Evolutionary conservation across 2,888 invertebrate species (phyloP), one percentile per base, ranked within the genome.

Genomic region (Syritta pipiens): DNA sequence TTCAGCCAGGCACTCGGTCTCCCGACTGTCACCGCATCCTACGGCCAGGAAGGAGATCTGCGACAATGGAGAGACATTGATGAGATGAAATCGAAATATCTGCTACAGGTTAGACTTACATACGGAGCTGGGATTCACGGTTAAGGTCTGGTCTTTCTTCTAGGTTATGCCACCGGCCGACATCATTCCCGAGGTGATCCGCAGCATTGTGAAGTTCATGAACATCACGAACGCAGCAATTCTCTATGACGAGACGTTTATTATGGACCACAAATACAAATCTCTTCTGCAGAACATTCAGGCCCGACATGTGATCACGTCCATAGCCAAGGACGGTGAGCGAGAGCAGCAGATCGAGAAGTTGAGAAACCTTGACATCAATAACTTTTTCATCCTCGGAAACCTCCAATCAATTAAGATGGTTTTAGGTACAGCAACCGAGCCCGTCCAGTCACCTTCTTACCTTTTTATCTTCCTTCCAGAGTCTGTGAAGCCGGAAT

Each of bases 261-360:
- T 96, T 7, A 96, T 97, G 95, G 96, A 97, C 85, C 96, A 97
- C 90, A 97, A 97, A 88, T 97, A 96, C 89, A 96, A 97, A 88
- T 94, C 96, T 6, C 89, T 97, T 5, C 90, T 97, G 30, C 93
- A 96, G 88, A 97, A 97, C 86, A 94, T 97, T 63, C 95, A 97
- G 4, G 95, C 96, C 0, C 91, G 97, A 6, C 97, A 97, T 88
- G 93, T 97, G 1, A 97, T 97, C 77, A 93, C 94, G 2, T 90
- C 91, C 28, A 90, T 91, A 69, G 91, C 92, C 82, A 92, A 91
- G 76, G 91, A 92, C 77, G 86, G 87, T 1, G 86, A 86, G 0
- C 86, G 89, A 5, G 91, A 91, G 82, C 91, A 91, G 0, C 96
- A 96, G 86, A 89, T 96, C 82, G 90, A 91, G 69, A 92, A 93